phyloP scores from a whole-genome alignment of 2,797 vertebrate genomes.

The Poecilia gillii region DNA sequence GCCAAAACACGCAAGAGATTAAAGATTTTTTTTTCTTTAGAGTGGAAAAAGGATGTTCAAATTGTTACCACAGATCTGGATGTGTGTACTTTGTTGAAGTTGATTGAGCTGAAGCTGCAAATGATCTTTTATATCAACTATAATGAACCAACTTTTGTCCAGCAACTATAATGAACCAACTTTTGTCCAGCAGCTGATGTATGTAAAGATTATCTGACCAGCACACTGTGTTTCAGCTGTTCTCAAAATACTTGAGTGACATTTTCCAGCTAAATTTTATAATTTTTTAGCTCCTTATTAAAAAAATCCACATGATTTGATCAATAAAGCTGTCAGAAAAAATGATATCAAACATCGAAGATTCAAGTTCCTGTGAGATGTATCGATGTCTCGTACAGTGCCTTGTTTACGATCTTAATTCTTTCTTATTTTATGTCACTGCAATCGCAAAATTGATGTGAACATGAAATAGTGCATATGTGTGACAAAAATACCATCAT shows the following conservation, averaged over 20 bases:
- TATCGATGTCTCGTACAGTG: neutral
- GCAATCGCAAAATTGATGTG: neutral
- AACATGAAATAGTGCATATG: neutral
- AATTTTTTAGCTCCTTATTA: neutral
- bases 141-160: neutral
- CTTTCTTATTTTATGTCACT: neutral
- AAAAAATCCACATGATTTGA: neutral
- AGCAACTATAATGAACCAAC: neutral
- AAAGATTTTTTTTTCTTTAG: neutral
- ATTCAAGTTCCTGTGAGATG: neutral
- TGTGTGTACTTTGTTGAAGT: neutral
- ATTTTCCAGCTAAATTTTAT: neutral
- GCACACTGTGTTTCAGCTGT: neutral
- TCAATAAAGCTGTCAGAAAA: neutral
- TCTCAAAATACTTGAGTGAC: neutral
- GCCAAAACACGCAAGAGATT: neutral
- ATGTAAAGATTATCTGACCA: neutral
- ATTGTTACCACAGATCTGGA: neutral
- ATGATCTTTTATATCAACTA: neutral
- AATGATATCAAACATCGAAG: neutral
- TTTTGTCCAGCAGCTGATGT: neutral
- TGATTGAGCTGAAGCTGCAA: neutral
- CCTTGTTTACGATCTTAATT: neutral
- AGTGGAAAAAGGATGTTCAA: neutral
- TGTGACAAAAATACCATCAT: neutral